These are phyloP conservation scores for Phyllopteryx taeniolatus DNA, from an alignment of 2,113 vertebrate species.

Conservation along the genomic window DNA sequence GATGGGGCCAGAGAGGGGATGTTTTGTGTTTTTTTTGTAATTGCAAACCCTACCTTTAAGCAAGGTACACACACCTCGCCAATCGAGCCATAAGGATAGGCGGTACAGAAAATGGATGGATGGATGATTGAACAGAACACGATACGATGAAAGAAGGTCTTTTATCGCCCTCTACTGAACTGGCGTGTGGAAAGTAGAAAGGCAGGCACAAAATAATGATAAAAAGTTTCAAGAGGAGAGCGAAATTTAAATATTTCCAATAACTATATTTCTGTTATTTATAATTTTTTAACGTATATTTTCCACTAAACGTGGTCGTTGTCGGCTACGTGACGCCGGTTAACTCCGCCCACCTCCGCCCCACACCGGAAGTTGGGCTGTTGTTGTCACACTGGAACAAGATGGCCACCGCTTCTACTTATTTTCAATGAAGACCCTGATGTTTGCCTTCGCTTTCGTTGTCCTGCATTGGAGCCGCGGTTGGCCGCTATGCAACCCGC, in stretches of 20 bases:
- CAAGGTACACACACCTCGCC: too few relatives aligned
- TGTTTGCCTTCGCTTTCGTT: slow-evolving; percentile 66
- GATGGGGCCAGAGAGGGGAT: too few relatives aligned
- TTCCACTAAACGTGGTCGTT: neutral
- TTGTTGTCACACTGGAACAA: slow-evolving; percentile 83
- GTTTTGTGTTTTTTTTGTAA: too few relatives aligned
- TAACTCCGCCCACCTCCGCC: slow-evolving; percentile 56
- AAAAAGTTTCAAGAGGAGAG: neutral
- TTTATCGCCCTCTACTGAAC: neutral
- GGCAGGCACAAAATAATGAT: neutral
- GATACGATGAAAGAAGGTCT: neutral
- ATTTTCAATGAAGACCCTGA: slow-evolving; percentile 76
- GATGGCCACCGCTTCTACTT: slow-evolving; percentile 78
- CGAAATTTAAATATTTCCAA: neutral
- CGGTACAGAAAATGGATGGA: too few relatives aligned
- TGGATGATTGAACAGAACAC: too few relatives aligned
- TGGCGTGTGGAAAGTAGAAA: neutral
- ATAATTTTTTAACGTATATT: neutral
- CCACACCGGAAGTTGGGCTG: slow-evolving; percentile 77
- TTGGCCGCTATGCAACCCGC: slow-evolving; percentile 65
- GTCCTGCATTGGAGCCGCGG: slow-evolving; percentile 53
- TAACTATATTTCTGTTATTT: too few relatives aligned
- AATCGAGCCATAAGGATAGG: too few relatives aligned
- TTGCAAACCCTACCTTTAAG: too few relatives aligned
- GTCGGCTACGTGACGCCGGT: slow-evolving; percentile 28